A percentile compares a stretch with the other conserved stretches of the same genome.
phyloP scores from a whole-genome alignment of 2,888 invertebrate species.

The Dioctria linearis region DNA sequence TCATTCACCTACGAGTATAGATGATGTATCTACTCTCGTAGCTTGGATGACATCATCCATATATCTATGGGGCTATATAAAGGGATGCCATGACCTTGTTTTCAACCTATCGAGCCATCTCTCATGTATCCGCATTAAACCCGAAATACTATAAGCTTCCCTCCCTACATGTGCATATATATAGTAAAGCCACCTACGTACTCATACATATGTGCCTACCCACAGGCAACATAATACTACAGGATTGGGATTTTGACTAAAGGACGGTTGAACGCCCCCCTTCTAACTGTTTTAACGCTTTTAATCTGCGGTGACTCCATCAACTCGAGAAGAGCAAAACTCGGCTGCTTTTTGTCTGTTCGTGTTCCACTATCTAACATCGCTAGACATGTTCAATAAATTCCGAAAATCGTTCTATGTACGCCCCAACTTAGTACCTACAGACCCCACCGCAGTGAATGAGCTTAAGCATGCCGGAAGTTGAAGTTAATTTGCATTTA shows the following conservation, averaged over 20 bases:
- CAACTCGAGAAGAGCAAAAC: not conserved
- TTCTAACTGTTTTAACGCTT: conserved; percentile 15
- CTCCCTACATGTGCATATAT: not conserved
- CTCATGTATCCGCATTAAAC: conserved; percentile 25
- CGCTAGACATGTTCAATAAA: conserved; percentile 53
- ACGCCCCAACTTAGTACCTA: conserved; percentile 40
- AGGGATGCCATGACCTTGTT: conserved; percentile 19
- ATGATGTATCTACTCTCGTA: no score
- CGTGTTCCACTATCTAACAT: conserved; percentile 43
- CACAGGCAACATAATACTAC: not conserved
- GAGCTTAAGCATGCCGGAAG: conserved; percentile 53
- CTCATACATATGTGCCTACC: conserved; percentile 2
- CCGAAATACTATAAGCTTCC: no score
- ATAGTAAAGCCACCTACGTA: not conserved
- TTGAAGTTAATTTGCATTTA: conserved; percentile 53
- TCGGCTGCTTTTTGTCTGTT: conserved; percentile 33
- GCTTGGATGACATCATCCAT: no score
- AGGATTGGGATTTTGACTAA: conserved; percentile 1
- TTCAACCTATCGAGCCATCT: conserved; percentile 2
- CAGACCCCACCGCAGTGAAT: conserved; percentile 28
- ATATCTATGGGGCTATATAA: conserved; percentile 1
- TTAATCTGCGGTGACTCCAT: conserved; percentile 11
- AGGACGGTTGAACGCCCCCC: conserved; percentile 20
- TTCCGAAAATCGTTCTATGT: conserved; percentile 48
- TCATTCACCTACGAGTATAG: no score